phyloP scores from a whole-genome alignment of 2,113 vertebrate species.

The Chlamydotis undulata region DNA sequence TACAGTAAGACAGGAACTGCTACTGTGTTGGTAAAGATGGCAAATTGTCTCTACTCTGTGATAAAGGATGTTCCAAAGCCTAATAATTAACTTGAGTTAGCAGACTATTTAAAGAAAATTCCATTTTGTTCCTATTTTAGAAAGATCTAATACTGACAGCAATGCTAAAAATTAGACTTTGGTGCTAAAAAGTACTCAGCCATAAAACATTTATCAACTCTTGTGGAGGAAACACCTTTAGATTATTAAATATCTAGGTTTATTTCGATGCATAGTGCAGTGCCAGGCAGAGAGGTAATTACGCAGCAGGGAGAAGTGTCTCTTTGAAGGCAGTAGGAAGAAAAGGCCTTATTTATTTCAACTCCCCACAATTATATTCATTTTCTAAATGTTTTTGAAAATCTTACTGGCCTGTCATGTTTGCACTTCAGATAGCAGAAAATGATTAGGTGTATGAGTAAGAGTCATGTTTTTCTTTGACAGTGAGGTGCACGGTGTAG shows the following conservation, averaged over 20 bases:
- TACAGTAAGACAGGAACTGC: not conserved
- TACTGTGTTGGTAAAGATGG: not conserved
- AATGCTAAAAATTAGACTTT: slow-evolving; percentile 11
- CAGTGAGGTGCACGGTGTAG: not conserved
- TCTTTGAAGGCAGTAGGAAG: not conserved
- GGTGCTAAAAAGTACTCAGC: not conserved
- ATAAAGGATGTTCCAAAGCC: not conserved
- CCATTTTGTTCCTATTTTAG: not conserved
- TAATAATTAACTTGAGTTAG: not conserved
- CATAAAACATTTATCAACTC: not conserved
- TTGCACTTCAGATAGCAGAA: slow-evolving; percentile 10
- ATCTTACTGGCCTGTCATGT: not conserved
- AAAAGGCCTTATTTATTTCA: slow-evolving; percentile 51
- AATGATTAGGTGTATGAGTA: not conserved
- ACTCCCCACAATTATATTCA: not conserved
- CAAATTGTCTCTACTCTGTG: not conserved
- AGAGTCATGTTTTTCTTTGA: not conserved
- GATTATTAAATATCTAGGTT: slow-evolving; percentile 3
- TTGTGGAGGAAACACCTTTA: not conserved
- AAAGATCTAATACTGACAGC: not conserved
- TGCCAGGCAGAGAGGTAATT: slow-evolving; percentile 10
- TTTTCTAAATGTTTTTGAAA: slow-evolving; percentile 43
- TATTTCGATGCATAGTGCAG: not conserved
- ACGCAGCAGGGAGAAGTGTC: slow-evolving; percentile 10
- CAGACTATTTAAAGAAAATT: not conserved